A percentile compares a stretch with the other conserved stretches of the same genome.
Evolutionary conservation across 2,113 vertebrate genomes (phyloP).

Genomic region (Chamaea fasciata): DNA sequence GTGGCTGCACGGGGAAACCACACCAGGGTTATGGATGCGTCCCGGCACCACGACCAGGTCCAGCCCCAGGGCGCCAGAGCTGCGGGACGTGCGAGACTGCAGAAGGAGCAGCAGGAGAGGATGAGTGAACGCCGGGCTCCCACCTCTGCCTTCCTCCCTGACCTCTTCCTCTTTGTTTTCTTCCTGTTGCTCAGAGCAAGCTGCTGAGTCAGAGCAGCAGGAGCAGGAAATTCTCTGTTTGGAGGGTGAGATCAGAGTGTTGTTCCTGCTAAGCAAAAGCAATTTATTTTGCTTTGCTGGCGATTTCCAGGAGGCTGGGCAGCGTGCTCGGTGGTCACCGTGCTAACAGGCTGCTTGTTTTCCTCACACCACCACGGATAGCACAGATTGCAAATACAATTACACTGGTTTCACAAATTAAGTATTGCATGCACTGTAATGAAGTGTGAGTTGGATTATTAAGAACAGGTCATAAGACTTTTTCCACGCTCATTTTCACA

Average conservation of each 20-base stretch:
- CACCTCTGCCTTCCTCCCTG: constrained; percentile 2
- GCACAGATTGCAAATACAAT: background rate
- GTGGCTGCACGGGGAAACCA: accelerated
- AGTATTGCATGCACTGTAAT: background rate
- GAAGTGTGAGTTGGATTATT: background rate
- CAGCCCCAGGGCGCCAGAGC: accelerated
- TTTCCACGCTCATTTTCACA: background rate
- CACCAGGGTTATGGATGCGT: background rate
- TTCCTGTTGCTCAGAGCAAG: constrained; percentile 13
- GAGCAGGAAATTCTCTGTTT: constrained; percentile 34
- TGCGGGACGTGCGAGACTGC: accelerated
- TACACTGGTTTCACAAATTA: background rate
- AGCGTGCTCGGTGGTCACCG: accelerated
- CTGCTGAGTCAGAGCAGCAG: constrained; percentile 47
- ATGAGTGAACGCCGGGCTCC: accelerated
- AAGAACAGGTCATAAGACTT: background rate
- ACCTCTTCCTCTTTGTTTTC: constrained; percentile 9
- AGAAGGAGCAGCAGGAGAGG: background rate
- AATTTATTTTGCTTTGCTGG: constrained; percentile 29
- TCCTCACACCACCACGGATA: background rate
- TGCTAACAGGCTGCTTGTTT: background rate
- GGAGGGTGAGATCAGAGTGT: background rate
- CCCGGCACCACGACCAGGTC: accelerated
- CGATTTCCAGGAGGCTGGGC: background rate
- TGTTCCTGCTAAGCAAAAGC: constrained; percentile 15